Evolutionary conservation across 2,113 vertebrate species (phyloP).

Genomic region (Grantiella picta): DNA sequence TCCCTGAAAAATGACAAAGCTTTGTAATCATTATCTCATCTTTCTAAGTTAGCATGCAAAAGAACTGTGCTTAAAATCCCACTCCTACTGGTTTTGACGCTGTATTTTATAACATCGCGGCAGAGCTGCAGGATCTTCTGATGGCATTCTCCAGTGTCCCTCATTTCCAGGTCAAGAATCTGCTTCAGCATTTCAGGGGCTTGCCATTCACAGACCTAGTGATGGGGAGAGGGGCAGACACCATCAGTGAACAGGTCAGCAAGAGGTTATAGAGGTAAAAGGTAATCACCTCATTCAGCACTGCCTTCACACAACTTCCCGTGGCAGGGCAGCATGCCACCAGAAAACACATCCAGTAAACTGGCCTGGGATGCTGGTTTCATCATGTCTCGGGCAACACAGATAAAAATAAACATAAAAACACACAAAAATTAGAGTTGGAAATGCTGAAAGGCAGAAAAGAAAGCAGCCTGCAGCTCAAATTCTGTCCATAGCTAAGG

Average conservation of each 20-base stretch:
- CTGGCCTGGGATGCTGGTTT: background rate
- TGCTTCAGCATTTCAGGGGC: slow-evolving; percentile 77
- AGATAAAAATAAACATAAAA: too few species aligned
- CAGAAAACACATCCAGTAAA: background rate
- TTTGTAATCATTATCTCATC: background rate
- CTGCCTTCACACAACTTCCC: background rate
- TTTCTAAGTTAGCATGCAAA: background rate
- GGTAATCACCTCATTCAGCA: background rate
- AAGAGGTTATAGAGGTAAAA: background rate
- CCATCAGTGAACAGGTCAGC: background rate
- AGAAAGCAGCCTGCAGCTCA: background rate
- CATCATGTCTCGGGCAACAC: background rate
- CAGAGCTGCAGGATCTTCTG: slow-evolving; percentile 77
- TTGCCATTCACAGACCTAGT: slow-evolving; percentile 86
- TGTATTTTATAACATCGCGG: slow-evolving; percentile 81
- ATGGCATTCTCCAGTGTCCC: slow-evolving; percentile 75
- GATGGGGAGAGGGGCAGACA: background rate
- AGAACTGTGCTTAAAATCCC: background rate
- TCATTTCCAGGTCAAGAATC: slow-evolving; percentile 81
- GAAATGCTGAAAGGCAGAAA: background rate
- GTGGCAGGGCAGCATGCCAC: background rate
- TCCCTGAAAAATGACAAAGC: background rate
- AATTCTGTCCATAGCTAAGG: background rate
- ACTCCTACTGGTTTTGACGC: slow-evolving; percentile 84
- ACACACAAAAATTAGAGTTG: background rate